Conservation (phyloP, 2,113 vertebrate genomes). For the Gnathonemus echidnorhynchus region DNA sequence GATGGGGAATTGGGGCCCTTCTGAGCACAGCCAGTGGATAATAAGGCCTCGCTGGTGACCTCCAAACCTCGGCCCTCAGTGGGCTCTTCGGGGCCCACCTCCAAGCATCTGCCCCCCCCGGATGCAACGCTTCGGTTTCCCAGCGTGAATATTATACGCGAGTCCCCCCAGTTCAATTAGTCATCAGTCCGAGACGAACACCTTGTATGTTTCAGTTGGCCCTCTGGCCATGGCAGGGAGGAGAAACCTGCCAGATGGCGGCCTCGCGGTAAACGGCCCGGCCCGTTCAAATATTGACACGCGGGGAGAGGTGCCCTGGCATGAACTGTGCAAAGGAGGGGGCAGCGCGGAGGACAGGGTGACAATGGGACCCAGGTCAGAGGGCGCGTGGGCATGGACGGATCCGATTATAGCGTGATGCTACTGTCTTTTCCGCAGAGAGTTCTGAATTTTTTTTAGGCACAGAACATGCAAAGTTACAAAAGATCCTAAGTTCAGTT, state of each 20-base stretch:
- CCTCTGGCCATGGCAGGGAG: neutral
- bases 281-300: constrained; percentile 34
- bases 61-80: neutral
- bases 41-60: neutral
- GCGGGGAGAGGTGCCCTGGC: constrained; percentile 21
- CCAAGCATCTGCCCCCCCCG: neutral
- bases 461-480: neutral
- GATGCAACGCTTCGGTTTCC: neutral
- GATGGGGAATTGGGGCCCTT: neutral
- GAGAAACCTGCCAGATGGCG: constrained; percentile 15
- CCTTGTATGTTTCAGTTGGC: constrained; percentile 5
- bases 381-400: neutral
- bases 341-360: neutral
- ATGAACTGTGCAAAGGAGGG: constrained; percentile 16
- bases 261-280: neutral
- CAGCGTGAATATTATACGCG: neutral
- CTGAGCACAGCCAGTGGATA: neutral
- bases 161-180: neutral
- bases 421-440: neutral
- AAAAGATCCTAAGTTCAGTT: neutral
- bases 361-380: neutral
- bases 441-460: neutral
- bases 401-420: neutral
- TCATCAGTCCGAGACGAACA: neutral
- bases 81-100: neutral